Evolutionary conservation across 2,113 vertebrate species (phyloP).

Genomic region (Urocolius indicus): DNA sequence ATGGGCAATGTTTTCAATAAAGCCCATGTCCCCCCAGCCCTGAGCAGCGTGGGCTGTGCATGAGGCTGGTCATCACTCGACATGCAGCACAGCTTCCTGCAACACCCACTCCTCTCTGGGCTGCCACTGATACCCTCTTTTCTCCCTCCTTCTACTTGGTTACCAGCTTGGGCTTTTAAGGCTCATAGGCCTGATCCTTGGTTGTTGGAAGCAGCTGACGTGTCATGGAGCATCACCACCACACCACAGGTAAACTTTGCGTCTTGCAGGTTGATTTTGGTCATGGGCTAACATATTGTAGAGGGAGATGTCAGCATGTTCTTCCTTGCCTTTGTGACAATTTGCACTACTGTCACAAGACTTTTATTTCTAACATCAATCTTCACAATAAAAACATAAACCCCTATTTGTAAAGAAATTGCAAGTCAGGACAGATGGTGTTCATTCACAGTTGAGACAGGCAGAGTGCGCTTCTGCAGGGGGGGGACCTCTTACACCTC

Average conservation of each 20-base stretch:
- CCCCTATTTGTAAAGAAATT: not conserved
- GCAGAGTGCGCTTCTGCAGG: not conserved
- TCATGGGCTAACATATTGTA: not conserved
- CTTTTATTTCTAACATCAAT: not conserved
- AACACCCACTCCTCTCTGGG: fast-evolving
- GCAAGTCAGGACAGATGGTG: not conserved
- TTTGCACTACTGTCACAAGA: not conserved
- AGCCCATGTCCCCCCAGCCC: not conserved
- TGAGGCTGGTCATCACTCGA: not conserved
- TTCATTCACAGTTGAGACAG: fast-evolving
- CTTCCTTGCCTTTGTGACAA: not conserved
- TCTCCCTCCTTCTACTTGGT: not conserved
- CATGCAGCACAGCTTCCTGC: not conserved
- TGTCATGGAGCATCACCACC: not conserved
- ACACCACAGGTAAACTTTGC: not conserved
- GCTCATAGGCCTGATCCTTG: not conserved
- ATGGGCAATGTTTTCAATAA: not conserved
- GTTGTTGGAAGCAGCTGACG: not conserved
- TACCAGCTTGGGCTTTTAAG: fast-evolving
- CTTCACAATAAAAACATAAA: not conserved
- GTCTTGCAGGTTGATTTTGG: not conserved
- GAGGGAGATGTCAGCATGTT: not conserved
- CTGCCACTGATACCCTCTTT: fast-evolving
- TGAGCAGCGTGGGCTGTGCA: not conserved
- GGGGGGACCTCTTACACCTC: not conserved